A percentile compares a stretch with the other conserved stretches of the same genome.
phyloP scores from a whole-genome alignment of 2,797 vertebrate species.

The Steatocranus sp. region DNA sequence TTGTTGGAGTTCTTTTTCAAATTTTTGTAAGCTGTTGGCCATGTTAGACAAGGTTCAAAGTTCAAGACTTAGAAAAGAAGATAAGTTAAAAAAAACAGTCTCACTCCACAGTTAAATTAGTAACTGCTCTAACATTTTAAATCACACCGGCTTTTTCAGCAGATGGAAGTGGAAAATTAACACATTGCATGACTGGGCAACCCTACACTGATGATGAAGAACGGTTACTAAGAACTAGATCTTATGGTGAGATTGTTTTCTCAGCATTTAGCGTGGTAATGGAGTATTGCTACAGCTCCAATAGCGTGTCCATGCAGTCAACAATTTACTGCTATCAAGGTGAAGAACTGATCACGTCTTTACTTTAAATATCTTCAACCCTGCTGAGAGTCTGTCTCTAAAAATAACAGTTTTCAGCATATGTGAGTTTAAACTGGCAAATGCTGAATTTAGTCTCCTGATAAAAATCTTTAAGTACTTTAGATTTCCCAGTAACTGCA shows the following conservation, averaged over 20 bases:
- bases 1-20: not conserved
- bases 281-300: not conserved
- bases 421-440: not conserved
- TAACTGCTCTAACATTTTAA: not conserved
- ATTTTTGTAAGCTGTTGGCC: not conserved
- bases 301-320: fast-evolving
- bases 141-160: not conserved
- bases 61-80: not conserved
- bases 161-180: not conserved
- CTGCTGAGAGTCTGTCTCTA: not conserved
- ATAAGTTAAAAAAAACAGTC: not conserved
- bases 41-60: not conserved
- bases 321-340: not conserved
- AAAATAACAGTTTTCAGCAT: fast-evolving
- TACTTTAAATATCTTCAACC: not conserved
- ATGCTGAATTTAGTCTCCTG: not conserved
- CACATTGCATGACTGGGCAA: not conserved
- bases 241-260: not conserved
- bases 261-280: not conserved
- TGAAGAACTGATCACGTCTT: not conserved
- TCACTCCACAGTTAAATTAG: not conserved
- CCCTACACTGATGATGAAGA: not conserved
- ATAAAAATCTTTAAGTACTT: not conserved
- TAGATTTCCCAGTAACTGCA: not conserved
- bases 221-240: not conserved